These are phyloP conservation scores for Chelonia mydas DNA, from an alignment of 2,797 vertebrate genomes.

Conservation along the genomic window DNA sequence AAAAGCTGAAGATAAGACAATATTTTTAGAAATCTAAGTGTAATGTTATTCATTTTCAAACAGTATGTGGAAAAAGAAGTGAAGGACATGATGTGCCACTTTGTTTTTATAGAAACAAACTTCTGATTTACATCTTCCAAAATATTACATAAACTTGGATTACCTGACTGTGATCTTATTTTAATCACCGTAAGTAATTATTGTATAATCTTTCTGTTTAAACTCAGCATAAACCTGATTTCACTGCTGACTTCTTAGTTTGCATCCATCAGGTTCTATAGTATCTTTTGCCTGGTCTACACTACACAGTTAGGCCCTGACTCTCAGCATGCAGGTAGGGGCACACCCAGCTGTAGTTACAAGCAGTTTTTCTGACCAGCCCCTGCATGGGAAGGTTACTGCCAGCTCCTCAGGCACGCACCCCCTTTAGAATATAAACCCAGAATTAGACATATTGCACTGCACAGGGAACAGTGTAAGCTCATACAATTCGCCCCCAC, in stretches of 20 bases:
- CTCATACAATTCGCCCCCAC: too few relatives aligned
- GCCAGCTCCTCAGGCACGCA: too few relatives aligned
- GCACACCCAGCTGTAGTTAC: too few relatives aligned
- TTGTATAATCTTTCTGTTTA: neutral
- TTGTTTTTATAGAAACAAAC: neutral
- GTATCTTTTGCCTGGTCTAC: neutral
- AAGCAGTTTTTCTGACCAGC: too few relatives aligned
- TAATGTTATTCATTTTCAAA: neutral
- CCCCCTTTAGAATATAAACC: too few relatives aligned
- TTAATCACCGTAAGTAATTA: slow-evolving; percentile 11
- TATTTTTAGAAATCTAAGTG: neutral
- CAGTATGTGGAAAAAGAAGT: neutral
- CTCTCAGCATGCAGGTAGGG: too few relatives aligned
- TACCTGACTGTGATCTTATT: neutral
- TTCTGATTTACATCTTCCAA: neutral
- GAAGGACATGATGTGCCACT: neutral
- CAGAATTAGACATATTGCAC: too few relatives aligned
- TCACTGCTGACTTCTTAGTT: neutral
- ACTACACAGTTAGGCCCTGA: neutral
- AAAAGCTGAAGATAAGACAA: neutral
- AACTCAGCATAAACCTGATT: neutral
- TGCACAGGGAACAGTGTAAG: too few relatives aligned
- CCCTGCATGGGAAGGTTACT: too few relatives aligned
- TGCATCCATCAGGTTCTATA: neutral
- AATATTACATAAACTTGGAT: slow-evolving; percentile 13